Evolutionary conservation across 2,113 vertebrate genomes (phyloP).

Genomic region (Chaenocephalus aceratus): DNA sequence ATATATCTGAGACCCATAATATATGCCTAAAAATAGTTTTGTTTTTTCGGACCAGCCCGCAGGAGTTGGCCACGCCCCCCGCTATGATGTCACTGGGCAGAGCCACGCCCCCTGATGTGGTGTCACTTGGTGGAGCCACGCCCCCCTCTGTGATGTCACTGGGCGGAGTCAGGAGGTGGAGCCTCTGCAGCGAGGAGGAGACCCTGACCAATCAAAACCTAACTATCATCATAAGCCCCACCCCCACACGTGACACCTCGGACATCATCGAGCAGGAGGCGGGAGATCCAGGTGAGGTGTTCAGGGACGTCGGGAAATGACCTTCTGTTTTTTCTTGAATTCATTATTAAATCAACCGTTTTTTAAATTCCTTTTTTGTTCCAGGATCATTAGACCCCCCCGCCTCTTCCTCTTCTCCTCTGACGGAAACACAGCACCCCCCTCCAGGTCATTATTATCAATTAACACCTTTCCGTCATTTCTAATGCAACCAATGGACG

Average conservation of each 20-base stretch:
- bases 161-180: constrained; percentile 35
- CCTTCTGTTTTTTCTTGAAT: neutral
- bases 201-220: constrained; percentile 38
- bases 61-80: constrained; percentile 55
- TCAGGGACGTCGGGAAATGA: neutral
- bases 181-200: constrained; percentile 49
- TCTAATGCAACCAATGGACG: no score
- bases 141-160: constrained; percentile 58
- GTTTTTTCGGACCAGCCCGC: neutral
- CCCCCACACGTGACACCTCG: neutral
- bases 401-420: constrained; percentile 4
- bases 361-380: neutral
- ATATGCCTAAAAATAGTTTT: no score
- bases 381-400: constrained; percentile 2
- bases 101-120: constrained; percentile 28
- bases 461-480: no score
- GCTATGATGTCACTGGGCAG: constrained; percentile 52
- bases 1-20: no score
- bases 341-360: no score
- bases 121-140: constrained; percentile 55
- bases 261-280: neutral
- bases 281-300: constrained; percentile 11
- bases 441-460: neutral
- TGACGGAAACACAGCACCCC: neutral
- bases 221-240: neutral